A percentile compares a stretch with the other conserved stretches of the same genome.
Evolutionary conservation across 2,113 vertebrate species (phyloP).

Genomic region (Oxygymnocypris stewartii): DNA sequence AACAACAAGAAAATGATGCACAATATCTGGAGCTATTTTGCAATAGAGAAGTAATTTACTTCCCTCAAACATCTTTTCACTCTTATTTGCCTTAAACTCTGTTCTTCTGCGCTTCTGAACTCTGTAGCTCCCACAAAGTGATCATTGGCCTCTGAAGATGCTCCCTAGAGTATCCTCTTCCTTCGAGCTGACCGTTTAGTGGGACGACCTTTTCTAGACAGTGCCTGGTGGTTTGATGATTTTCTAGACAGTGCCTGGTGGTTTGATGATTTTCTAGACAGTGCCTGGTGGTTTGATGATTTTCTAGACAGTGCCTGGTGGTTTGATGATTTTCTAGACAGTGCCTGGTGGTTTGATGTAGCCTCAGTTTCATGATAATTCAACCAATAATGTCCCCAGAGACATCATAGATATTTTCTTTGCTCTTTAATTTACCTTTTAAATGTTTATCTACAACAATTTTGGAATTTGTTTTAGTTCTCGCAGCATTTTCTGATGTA

Average conservation of each 20-base stretch:
- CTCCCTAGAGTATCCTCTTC: constrained; percentile 7
- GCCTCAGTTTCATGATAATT: not conserved
- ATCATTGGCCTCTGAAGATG: not conserved
- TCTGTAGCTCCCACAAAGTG: not conserved
- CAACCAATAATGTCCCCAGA: not conserved
- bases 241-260: not conserved
- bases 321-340: no score
- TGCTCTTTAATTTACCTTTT: not conserved
- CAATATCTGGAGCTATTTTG: not conserved
- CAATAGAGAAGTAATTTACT: not conserved
- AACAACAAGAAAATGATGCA: not conserved
- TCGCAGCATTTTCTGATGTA: not conserved
- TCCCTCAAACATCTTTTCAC: not conserved
- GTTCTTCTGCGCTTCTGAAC: not conserved
- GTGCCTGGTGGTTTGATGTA: constrained; percentile 4
- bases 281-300: not conserved
- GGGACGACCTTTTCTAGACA: constrained; percentile 15
- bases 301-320: not conserved
- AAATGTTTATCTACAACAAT: not conserved
- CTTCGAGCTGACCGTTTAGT: not conserved
- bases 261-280: constrained; percentile 22
- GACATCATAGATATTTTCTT: not conserved
- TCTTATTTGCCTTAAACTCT: not conserved
- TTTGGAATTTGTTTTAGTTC: not conserved
- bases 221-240: not conserved